A percentile compares a stretch with the other conserved stretches of the same genome.
phyloP scores from a whole-genome alignment of 2,888 invertebrate species.

The Heterodera filipjevi region DNA sequence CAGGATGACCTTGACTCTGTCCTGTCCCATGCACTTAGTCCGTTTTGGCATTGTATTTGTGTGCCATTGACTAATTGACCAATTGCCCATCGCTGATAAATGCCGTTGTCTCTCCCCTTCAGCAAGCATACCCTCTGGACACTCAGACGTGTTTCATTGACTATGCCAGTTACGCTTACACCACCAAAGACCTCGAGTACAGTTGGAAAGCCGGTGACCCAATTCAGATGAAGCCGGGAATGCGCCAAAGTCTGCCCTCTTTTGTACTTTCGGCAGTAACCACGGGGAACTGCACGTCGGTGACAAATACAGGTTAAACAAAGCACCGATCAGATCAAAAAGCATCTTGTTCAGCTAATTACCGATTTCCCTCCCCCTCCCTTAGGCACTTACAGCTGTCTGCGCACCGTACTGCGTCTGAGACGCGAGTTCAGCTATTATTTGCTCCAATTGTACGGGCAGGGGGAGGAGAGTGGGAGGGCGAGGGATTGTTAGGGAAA shows the following conservation, averaged over 20 bases:
- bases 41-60: slow-evolving; percentile 66
- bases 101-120: background rate
- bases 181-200: slow-evolving; percentile 90
- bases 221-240: slow-evolving; percentile 80
- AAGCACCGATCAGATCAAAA: background rate
- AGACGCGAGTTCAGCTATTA: slow-evolving; percentile 80
- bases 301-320: slow-evolving; percentile 48
- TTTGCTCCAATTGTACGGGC: slow-evolving; percentile 79
- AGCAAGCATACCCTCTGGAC: slow-evolving; percentile 80
- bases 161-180: slow-evolving; percentile 98
- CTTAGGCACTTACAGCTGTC: slow-evolving; percentile 59
- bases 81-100: background rate
- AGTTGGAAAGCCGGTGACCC: slow-evolving; percentile 91
- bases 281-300: slow-evolving; percentile 79
- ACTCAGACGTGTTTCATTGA: slow-evolving; percentile 84
- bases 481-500: too few relatives aligned
- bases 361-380: background rate
- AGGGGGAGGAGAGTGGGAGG: too few relatives aligned
- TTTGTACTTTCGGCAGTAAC: slow-evolving; percentile 90
- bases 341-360: too few relatives aligned
- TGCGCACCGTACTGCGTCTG: slow-evolving; percentile 58
- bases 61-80: background rate
- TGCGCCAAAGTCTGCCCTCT: slow-evolving; percentile 76
- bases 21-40: slow-evolving; percentile 94
- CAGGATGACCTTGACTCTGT: slow-evolving; percentile 89